Base-by-base conservation (phyloP, 2,888 invertebrate species). In the Eristalis intricaria region DNA sequence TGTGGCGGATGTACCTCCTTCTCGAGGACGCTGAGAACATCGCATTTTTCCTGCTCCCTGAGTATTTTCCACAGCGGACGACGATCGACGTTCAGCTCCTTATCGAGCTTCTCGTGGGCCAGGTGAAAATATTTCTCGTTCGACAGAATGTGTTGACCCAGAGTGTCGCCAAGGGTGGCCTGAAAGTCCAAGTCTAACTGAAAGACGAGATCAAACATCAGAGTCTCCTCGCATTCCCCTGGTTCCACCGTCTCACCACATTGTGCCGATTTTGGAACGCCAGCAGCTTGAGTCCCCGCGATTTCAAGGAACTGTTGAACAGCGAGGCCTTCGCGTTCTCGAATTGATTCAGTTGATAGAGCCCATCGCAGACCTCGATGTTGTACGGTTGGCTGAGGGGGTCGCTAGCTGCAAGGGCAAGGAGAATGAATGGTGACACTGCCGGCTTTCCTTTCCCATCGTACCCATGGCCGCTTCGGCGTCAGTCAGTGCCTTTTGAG, bases 351-450 rank as follows among this genome's bases (percentile, higher is more conserved):
- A 91, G 76, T 32, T 92, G 91, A 50, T 92, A 92, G 0, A 91
- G 79, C 0, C 91, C 92, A 89, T 93, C 92, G 71, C 92, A 93
- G 3, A 92, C 90, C 89, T 92, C 92, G 78, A 92, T 73, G 77
- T 91, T 91, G 0, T 91, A 91, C 0, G 90, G 89, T 4, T 91
- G 91, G 70, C 89, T 90, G 0, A 89, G 86, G 2, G 90, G 90
- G 32, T 89, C 85, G 63, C 81, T 58, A 15, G 78, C 89, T 90
- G 3, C 63, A 83, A 60, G 13, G 4, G 32, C 2, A 19, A 7
- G 19, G 56, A 56, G 5, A 19, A n/a, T 4, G 10, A 7, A 10
- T 0, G 56, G 19, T 22, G 15, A 56, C 19, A 19, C 19, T 2
- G 7, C 4, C 29, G 5, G 4, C 4, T 29, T 3, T 15, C 4